Base-by-base conservation (phyloP, 2,797 vertebrate species). In the Cetoscarus ocellatus region DNA sequence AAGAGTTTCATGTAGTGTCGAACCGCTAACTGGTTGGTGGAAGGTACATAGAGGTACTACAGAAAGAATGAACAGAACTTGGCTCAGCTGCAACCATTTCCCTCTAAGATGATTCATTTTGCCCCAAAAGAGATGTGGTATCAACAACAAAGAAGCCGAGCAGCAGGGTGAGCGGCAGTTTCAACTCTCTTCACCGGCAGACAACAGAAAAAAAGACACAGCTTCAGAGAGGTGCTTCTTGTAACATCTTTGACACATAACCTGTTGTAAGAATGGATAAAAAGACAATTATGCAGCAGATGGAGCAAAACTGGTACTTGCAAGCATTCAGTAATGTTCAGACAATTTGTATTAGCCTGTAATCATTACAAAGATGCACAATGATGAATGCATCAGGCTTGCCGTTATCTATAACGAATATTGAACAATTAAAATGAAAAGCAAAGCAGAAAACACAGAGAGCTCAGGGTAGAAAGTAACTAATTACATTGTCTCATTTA, bases 11-110 rank as follows among this genome's bases (percentile, higher is more conserved):
- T 94, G 82, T 67, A 91, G 66, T 57, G 62, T 94, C 91, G 86
- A 89, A 87, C 88, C 94, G 78, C 89, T 93, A 84, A 88, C 95
- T 85, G 94, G 72, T 80, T 96, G 96, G 70, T 95, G 97, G 60
- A 95, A 74, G 43, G 92, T 96, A 40, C 95, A 93, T 11, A 96
- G 73, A 81, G 96, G 84, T 81, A 97, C 73, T 9, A 89, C 79
- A 35, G 94, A 94, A 61, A 97, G 75, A n/a, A 97, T 87, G 79
- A 98, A 96, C 61, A 98, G 67, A 52, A 98, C 82, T 65, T 95
- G 77, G 70, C 92, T 96, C 88, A 94, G 80, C 27, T 0, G 10
- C 43, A 53, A 13, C 38, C 2, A 2, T 13, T 48, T 54, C 19
- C 27, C 18, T 38, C 18, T 50, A 19, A 34, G 0, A 45, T 11